Conservation (phyloP, 2,888 invertebrate genomes). For the Drosophila recens region DNA sequence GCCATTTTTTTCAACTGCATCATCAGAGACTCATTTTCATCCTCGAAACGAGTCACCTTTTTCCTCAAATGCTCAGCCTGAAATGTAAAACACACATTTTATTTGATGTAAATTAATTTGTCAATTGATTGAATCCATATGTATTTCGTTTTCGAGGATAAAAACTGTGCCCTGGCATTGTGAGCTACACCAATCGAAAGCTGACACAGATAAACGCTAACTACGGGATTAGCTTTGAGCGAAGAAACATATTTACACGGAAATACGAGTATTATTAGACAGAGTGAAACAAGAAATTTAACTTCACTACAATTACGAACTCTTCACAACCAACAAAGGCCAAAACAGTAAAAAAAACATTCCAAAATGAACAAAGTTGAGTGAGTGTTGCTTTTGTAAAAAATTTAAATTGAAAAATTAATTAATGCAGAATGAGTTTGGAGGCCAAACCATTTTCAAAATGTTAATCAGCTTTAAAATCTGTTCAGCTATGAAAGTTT, state of each 20-base stretch:
- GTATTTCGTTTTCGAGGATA: constrained; percentile 70
- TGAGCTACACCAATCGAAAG: constrained; percentile 28
- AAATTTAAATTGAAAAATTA: too few relatives aligned
- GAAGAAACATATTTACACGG: constrained; percentile 28
- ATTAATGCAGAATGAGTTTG: not conserved
- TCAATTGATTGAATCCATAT: constrained; percentile 8
- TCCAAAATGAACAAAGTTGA: too few relatives aligned
- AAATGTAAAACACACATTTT: constrained; percentile 78
- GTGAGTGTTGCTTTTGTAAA: too few relatives aligned
- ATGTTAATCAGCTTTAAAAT: too few relatives aligned
- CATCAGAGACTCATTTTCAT: constrained; percentile 98
- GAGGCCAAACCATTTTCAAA: too few relatives aligned
- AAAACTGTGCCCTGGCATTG: constrained; percentile 51
- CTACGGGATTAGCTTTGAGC: constrained; percentile 41
- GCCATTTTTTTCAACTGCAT: constrained; percentile 98
- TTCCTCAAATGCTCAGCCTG: constrained; percentile 95
- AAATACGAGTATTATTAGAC: constrained; percentile 13
- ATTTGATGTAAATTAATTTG: constrained; percentile 32
- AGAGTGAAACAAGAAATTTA: constrained; percentile 2
- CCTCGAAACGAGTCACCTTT: constrained; percentile 96
- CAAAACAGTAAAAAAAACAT: not conserved
- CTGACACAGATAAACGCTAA: constrained; percentile 20
- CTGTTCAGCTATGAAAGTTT: too few relatives aligned
- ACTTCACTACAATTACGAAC: constrained; percentile 32
- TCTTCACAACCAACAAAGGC: constrained; percentile 36